Evolutionary conservation across 2,888 invertebrate genomes (phyloP), one percentile per base, ranked within the genome.

Genomic region (Lochmaea capreae): DNA sequence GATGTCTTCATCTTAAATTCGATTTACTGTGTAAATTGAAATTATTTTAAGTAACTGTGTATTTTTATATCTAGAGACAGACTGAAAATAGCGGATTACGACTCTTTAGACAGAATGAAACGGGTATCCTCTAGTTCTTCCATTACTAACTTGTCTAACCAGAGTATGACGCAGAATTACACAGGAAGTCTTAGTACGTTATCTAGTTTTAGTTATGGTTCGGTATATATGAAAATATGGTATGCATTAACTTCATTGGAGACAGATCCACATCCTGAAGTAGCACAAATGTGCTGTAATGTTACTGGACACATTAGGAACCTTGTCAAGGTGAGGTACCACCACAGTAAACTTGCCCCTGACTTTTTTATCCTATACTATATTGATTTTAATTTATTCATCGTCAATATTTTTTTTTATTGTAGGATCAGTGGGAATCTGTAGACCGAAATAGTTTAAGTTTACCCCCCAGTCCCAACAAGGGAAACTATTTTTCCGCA

Each of bases 151-250:
- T 86, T 91, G 83, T 82, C 80, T 52, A 80, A 81, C 16, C 75
- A 77, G 22, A 62, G 75, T 26, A 79, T 80, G 73, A 77, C 79
- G 43, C 78, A 79, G 59, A 43, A 57, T 52, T 59, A 68, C 39
- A 66, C 77, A 14, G 79, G 80, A 2, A 82, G 81, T 46, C 82
- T 85, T 54, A 88, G 89, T 26, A 87, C 88, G 74, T 83, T 89
- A 68, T 88, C 89, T 58, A 88, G 88, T 74, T 83, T 90, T 43
- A 88, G 90, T 2, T 93, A 92, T 84, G 85, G 93, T 26, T 94
- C 95, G 14, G 93, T 97, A 71, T 97, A 97, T 87, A 93, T 93
- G 87, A 95, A 95, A 87, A 90, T 98, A 72, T 99, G 98, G 98
- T 90, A 91, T 80, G 93, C 94, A 22, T 89, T 99, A 79, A 89